These are phyloP conservation scores for Manduca sexta DNA, from an alignment of 1,140 invertebrate genomes.

Conservation along the genomic window DNA sequence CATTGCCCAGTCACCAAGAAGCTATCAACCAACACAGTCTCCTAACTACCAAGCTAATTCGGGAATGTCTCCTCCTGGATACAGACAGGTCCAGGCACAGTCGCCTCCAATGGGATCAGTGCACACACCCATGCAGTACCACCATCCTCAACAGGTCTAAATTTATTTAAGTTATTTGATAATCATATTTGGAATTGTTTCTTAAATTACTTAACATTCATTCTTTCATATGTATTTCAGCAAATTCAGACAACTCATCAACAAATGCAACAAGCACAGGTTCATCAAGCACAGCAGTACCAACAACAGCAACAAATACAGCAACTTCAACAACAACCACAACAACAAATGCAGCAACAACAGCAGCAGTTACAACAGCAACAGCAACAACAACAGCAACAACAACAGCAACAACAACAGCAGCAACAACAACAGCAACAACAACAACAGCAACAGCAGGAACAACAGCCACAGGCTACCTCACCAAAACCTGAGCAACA, in stretches of 20 bases:
- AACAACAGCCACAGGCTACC: conserved; percentile 29
- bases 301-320: conserved; percentile 55
- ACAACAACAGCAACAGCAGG: conserved; percentile 32
- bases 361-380: conserved; percentile 58
- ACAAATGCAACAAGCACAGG: conserved; percentile 48
- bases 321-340: conserved; percentile 36
- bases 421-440: conserved; percentile 47
- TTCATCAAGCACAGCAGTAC: conserved; percentile 48
- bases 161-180: too few relatives aligned
- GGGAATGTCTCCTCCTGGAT: conserved; percentile 54
- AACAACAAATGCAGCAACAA: conserved; percentile 49
- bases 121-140: conserved; percentile 60
- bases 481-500: conserved; percentile 39
- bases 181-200: too few relatives aligned
- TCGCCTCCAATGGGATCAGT: conserved; percentile 53
- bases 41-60: conserved; percentile 46
- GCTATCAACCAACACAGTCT: conserved; percentile 53
- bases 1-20: conserved; percentile 52
- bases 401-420: conserved; percentile 35
- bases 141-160: conserved; percentile 55
- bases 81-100: conserved; percentile 55
- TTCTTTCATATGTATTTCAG: too few relatives aligned
- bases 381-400: conserved; percentile 53
- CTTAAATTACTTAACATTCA: background rate
- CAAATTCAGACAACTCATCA: conserved; percentile 35